phyloP scores from a whole-genome alignment of 2,113 vertebrate genomes.

The Cyprinodon brontotheroides region DNA sequence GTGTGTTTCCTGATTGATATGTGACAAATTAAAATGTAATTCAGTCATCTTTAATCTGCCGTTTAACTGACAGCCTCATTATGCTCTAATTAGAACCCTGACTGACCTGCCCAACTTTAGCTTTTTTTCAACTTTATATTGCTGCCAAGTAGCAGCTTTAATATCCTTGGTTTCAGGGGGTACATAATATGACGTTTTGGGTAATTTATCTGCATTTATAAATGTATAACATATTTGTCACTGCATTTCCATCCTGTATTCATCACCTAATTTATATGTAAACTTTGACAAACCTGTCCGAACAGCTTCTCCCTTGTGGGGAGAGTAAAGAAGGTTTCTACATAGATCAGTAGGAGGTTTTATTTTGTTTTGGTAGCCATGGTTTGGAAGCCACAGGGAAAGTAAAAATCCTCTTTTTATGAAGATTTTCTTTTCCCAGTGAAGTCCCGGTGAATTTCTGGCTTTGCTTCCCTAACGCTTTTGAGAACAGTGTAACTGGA shows the following conservation, averaged over 20 bases:
- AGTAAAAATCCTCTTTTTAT: background rate
- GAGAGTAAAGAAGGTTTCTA: background rate
- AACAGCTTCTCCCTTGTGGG: background rate
- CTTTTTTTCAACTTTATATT: background rate
- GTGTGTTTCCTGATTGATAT: constrained; percentile 30
- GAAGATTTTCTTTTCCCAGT: background rate
- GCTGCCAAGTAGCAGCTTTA: background rate
- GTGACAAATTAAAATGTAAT: constrained; percentile 19
- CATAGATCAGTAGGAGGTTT: background rate
- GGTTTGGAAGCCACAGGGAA: background rate
- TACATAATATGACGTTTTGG: background rate
- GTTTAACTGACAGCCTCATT: constrained; percentile 9
- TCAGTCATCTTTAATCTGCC: constrained; percentile 14
- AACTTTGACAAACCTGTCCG: background rate
- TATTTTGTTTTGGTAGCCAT: background rate
- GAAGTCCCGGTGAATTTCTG: background rate
- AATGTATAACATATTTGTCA: too few relatives aligned
- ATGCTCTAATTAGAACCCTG: background rate
- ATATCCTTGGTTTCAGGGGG: background rate
- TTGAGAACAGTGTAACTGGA: background rate
- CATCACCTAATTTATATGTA: too few relatives aligned
- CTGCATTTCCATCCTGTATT: too few relatives aligned
- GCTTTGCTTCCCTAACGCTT: background rate
- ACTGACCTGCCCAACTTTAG: constrained; percentile 9
- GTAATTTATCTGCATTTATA: too few relatives aligned